Conservation (phyloP, 2,113 vertebrate species). For the Brachyhypopomus gauderio region DNA sequence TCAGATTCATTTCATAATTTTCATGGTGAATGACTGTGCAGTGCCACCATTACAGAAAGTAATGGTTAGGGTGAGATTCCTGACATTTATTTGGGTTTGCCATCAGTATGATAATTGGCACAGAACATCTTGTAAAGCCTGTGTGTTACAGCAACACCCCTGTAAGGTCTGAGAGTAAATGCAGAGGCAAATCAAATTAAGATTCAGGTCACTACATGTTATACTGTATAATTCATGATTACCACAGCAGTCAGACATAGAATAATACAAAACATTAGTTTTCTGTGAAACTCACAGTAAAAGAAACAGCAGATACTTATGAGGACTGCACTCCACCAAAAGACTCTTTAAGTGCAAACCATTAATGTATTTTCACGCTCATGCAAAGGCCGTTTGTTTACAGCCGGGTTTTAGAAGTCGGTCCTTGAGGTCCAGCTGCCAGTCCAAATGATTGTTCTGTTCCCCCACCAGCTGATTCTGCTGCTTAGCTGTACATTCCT, state of each 20-base stretch:
- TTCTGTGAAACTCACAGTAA: background rate
- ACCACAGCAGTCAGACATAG: slow-evolving; percentile 8
- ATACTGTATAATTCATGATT: background rate
- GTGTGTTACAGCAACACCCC: slow-evolving; percentile 46
- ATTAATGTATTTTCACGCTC: background rate
- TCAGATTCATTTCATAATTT: slow-evolving; percentile 59
- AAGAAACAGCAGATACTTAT: background rate
- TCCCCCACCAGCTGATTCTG: background rate
- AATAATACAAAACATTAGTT: background rate
- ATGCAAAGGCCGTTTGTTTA: background rate
- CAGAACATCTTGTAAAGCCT: slow-evolving; percentile 44
- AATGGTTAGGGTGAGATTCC: slow-evolving; percentile 61
- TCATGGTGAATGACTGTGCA: slow-evolving; percentile 55
- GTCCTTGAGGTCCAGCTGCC: background rate
- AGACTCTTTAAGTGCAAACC: background rate
- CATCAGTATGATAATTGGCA: slow-evolving; percentile 55
- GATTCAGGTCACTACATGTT: slow-evolving; percentile 23
- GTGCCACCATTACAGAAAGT: slow-evolving; percentile 38
- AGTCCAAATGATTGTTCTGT: background rate
- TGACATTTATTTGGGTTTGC: slow-evolving; percentile 63
- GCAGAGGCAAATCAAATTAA: slow-evolving; percentile 23
- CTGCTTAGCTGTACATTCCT: background rate
- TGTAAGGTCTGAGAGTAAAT: slow-evolving; percentile 29
- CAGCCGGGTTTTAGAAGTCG: background rate
- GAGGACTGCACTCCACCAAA: background rate